phyloP scores from a whole-genome alignment of 2,113 vertebrate genomes.

The Myotis brandtii region DNA sequence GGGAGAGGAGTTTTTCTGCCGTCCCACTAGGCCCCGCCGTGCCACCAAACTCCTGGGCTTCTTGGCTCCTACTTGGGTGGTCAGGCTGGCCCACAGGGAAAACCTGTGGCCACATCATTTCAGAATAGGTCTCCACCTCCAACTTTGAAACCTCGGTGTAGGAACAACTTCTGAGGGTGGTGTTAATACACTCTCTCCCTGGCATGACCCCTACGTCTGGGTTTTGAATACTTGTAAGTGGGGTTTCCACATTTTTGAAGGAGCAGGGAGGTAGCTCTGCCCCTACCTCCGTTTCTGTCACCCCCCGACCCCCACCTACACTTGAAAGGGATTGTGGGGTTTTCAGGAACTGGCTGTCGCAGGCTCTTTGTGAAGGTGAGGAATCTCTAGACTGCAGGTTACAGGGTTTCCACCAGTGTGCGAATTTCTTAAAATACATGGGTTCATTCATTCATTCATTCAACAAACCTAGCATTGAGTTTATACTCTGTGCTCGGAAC shows the following conservation, averaged over 20 bases:
- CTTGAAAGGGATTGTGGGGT: conserved; percentile 1
- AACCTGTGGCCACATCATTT: background rate
- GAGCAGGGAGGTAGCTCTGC: background rate
- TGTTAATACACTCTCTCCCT: background rate
- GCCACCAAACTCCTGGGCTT: background rate
- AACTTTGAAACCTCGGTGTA: background rate
- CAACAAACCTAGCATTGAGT: background rate
- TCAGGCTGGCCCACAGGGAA: background rate
- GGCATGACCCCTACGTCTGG: background rate
- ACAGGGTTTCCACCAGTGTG: background rate
- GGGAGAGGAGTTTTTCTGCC: background rate
- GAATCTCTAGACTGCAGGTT: background rate
- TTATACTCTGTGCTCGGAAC: background rate
- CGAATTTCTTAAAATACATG: background rate
- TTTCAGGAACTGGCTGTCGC: background rate
- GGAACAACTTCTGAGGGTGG: background rate
- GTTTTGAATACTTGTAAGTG: background rate
- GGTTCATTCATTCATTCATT: conserved; percentile 50
- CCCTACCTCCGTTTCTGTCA: background rate
- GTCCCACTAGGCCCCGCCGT: background rate
- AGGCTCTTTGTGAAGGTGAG: background rate
- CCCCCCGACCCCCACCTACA: background rate
- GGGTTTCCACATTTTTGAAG: background rate
- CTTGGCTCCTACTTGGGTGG: conserved; percentile 28
- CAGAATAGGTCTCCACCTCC: background rate